Base-by-base conservation (phyloP, 2,797 vertebrate species). In the Myripristis jacobus region DNA sequence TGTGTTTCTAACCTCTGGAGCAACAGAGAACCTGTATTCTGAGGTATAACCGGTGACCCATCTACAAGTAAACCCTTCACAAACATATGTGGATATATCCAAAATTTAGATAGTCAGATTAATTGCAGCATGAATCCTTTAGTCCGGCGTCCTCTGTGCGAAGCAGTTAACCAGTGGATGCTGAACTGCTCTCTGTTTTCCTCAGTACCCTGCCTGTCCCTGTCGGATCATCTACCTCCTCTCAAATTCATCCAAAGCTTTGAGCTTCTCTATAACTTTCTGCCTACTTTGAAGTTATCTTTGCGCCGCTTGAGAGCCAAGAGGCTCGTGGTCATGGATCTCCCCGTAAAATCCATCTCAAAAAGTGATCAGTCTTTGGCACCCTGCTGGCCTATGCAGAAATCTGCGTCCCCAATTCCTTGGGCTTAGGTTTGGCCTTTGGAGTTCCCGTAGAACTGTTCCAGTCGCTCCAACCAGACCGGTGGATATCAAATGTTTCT, bases 371-470 rank as follows among this genome's bases (percentile, higher is more conserved):
- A 67, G 77, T 73, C 85, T 85, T 88, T 93, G 92, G 92, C 89
- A 82, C 81, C 77, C 75, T 0, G 77, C 74, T 82, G 86, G 74
- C 84, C 82, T 87, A 77, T 83, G 83, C 81, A 77, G 53, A 92
- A 91, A 91, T 93, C 91, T 91, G 85, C 15, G 67, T 89, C 87
- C 91, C 88, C 87, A 90, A 88, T 93, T 94, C 91, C 86, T 67
- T 0, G 29, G 76, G 92, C 89, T 93, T 91, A 89, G 75, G 77
- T 86, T 61, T 79, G 80, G 86, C 82, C 87, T 88, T 74, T 86
- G 31, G 56, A 70, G 74, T 77, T 86, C 64, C 53, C 47, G 57
- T 21, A 44, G 54, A 10, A 2, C 43, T 0, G 53, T 64, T 70
- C 61, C 63, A 51, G 47, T 63, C 61, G 48, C 81, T 84, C 82